These are phyloP conservation scores for Polietes domitor DNA, from an alignment of 2,888 invertebrate species.

Conservation along the genomic window DNA sequence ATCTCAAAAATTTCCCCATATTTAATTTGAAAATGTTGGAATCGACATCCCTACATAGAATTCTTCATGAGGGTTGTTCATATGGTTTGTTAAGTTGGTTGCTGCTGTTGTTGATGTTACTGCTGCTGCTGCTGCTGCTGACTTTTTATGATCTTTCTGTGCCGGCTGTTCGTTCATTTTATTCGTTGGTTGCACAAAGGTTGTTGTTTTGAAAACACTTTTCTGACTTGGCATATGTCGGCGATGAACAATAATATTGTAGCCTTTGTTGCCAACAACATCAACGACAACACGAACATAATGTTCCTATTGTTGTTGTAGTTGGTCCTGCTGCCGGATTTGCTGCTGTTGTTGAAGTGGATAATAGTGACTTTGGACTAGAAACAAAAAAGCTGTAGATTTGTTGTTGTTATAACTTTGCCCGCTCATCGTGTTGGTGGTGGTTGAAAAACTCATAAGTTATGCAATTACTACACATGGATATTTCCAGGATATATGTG, in stretches of 20 bases:
- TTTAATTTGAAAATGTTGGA: no score
- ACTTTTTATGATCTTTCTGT: no score
- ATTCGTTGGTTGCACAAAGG: constrained; percentile 4
- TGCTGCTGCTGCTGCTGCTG: constrained; percentile 18
- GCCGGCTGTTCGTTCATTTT: constrained; percentile 12
- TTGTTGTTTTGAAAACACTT: constrained; percentile 46
- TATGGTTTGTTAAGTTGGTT: constrained; percentile 18
- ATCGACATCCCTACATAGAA: no score
- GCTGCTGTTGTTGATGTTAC: constrained; percentile 23
- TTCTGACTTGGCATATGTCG: constrained; percentile 47
- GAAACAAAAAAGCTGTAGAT: constrained; percentile 22
- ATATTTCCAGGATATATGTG: background rate
- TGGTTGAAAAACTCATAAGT: constrained; percentile 42
- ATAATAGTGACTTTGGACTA: constrained; percentile 46
- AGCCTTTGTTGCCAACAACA: background rate
- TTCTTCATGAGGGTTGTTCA: constrained; percentile 19
- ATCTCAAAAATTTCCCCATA: no score
- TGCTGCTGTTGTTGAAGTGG: constrained; percentile 45
- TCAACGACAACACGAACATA: background rate
- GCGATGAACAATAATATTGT: constrained; percentile 38
- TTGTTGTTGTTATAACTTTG: constrained; percentile 41
- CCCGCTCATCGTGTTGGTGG: background rate
- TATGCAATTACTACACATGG: constrained; percentile 44
- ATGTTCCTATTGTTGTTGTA: constrained; percentile 28
- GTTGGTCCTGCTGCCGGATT: background rate